phyloP scores from a whole-genome alignment of 2,888 invertebrate species.

The Drosophila subsilvestris region DNA sequence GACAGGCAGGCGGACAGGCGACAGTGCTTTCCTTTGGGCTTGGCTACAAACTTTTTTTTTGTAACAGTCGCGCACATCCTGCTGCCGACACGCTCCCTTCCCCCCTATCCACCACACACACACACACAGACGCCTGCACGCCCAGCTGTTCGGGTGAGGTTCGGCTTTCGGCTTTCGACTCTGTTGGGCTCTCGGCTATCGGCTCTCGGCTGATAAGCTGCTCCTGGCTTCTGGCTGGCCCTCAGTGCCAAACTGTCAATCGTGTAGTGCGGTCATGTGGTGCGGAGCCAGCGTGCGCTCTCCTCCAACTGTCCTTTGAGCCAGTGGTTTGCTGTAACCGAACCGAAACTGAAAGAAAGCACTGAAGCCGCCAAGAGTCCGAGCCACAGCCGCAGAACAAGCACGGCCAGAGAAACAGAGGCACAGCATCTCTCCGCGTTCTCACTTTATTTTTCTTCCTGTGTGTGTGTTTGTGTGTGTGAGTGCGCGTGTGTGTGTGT shows the following conservation, averaged over 20 bases:
- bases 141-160: constrained; percentile 19
- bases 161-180: constrained; percentile 9
- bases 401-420: neutral
- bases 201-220: constrained; percentile 18
- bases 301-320: constrained; percentile 60
- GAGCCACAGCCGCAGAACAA: constrained; percentile 17
- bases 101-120: neutral
- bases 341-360: constrained; percentile 21
- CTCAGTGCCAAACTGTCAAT: constrained; percentile 83
- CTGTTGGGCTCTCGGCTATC: constrained; percentile 15
- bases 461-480: neutral
- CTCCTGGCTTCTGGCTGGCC: constrained; percentile 12
- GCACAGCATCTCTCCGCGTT: constrained; percentile 1
- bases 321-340: constrained; percentile 60
- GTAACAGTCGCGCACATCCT: constrained; percentile 45
- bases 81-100: neutral
- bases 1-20: constrained; percentile 22
- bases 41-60: constrained; percentile 40
- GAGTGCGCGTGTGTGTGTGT: neutral
- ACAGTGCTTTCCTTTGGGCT: constrained; percentile 39
- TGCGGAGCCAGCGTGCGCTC: constrained; percentile 70
- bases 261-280: constrained; percentile 82
- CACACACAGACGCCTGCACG: constrained; percentile 10
- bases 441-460: neutral
- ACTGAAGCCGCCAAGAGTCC: constrained; percentile 30